phyloP scores from a whole-genome alignment of 2,113 vertebrate genomes.

The Dicrurus megarhynchus region DNA sequence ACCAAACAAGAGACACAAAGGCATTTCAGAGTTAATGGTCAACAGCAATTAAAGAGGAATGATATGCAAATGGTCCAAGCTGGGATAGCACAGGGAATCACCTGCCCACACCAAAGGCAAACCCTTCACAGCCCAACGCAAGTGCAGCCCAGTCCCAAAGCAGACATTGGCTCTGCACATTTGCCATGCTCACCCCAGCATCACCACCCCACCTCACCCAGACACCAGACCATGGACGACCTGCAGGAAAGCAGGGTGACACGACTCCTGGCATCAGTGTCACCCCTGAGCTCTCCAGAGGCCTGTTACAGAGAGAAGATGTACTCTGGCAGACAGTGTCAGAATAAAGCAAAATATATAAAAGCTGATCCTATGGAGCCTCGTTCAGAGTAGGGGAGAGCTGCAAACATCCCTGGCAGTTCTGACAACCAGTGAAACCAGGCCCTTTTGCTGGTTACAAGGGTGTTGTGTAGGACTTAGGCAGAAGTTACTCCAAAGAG shows the following conservation, averaged over 20 bases:
- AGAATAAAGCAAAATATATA: background rate
- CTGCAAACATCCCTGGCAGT: background rate
- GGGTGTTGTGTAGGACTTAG: background rate
- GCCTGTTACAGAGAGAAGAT: background rate
- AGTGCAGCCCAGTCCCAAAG: background rate
- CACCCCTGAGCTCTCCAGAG: background rate
- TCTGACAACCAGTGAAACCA: background rate
- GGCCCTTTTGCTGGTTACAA: background rate
- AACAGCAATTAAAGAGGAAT: background rate
- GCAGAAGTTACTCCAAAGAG: background rate
- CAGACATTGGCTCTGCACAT: background rate
- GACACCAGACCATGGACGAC: background rate
- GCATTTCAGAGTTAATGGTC: constrained; percentile 3
- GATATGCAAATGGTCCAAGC: background rate
- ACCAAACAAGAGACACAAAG: constrained; percentile 8
- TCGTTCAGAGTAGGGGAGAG: background rate
- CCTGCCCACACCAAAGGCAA: background rate
- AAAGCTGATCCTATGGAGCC: background rate
- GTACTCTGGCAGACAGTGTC: background rate
- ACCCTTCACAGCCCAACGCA: background rate
- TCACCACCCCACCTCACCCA: background rate
- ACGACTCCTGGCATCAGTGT: background rate
- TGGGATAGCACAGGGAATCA: background rate
- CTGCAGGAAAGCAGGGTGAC: background rate
- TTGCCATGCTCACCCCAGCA: background rate